Evolutionary conservation across 2,888 invertebrate genomes (phyloP).

Genomic region (Acrobasis consociella): DNA sequence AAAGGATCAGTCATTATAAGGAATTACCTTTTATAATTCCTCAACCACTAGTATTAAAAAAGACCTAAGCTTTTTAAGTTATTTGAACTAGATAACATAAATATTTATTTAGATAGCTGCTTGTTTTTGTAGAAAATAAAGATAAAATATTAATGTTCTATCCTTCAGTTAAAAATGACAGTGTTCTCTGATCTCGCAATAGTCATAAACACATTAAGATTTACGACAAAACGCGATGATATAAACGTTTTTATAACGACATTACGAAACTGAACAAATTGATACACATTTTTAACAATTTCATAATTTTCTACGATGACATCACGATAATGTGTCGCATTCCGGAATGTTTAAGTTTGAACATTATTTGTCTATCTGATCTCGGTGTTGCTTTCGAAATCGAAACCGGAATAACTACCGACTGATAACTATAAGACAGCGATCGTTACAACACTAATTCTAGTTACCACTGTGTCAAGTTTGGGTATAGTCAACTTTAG

Average conservation of each 20-base stretch:
- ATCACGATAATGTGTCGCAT: constrained; percentile 30
- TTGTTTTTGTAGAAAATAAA: not conserved
- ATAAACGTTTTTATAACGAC: not conserved
- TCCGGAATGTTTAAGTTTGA: constrained; percentile 38
- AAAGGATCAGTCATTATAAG: too few relatives aligned
- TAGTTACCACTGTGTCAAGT: constrained; percentile 18
- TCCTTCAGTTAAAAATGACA: constrained; percentile 13
- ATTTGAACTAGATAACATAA: too few relatives aligned
- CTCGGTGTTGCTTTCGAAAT: constrained; percentile 56
- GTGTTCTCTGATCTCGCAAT: constrained; percentile 15
- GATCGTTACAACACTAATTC: constrained; percentile 28
- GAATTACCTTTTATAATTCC: too few relatives aligned
- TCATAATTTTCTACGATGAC: constrained; percentile 29
- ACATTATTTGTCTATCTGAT: constrained; percentile 53
- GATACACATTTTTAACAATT: constrained; percentile 27
- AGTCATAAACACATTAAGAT: constrained; percentile 6
- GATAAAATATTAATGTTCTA: not conserved
- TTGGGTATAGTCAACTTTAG: not conserved
- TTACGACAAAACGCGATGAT: constrained; percentile 17
- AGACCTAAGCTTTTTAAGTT: too few relatives aligned
- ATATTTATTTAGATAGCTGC: not conserved
- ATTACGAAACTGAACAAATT: constrained; percentile 34
- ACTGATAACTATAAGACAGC: constrained; percentile 41
- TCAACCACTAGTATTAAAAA: too few relatives aligned
- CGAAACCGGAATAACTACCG: constrained; percentile 56